A percentile compares a stretch with the other conserved stretches of the same genome.
These are phyloP conservation scores for Ephydatia muelleri DNA, from an alignment of 37 sponge, comb jelly and placozoan genomes.

Conservation along the genomic window DNA sequence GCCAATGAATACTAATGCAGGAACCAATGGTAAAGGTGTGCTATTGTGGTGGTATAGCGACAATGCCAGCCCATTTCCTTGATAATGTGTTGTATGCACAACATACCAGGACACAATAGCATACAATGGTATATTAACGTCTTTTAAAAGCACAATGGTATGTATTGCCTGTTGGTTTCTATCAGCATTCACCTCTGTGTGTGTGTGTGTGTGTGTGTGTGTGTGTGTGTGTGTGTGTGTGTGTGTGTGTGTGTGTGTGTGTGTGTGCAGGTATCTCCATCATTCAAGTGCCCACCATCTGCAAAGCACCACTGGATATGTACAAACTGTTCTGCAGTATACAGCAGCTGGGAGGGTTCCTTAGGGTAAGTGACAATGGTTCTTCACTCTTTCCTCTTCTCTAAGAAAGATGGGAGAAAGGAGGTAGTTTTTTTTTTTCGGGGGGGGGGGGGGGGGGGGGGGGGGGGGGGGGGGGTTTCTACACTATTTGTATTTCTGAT, in stretches of 20 bases:
- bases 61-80: too few species aligned
- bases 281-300: slow-evolving; percentile 39
- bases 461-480: neutral
- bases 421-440: neutral
- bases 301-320: slow-evolving; percentile 45
- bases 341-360: slow-evolving; percentile 53
- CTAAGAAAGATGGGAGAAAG: neutral
- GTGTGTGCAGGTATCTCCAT: slow-evolving; percentile 32
- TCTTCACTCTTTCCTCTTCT: neutral
- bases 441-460: neutral
- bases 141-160: neutral
- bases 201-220: slow-evolving; percentile 12
- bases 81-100: too few species aligned
- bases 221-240: too few species aligned
- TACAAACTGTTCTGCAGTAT: slow-evolving; percentile 51
- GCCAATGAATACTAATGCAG: too few species aligned
- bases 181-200: neutral
- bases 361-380: slow-evolving; percentile 31
- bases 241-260: too few species aligned
- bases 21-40: too few species aligned
- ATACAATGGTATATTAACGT: too few species aligned
- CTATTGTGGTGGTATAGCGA: too few species aligned
- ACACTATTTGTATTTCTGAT: too few species aligned
- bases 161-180: neutral
- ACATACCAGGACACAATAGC: too few species aligned